Base-by-base conservation (phyloP, 2,113 vertebrate species). In the Neotoma lepida region DNA sequence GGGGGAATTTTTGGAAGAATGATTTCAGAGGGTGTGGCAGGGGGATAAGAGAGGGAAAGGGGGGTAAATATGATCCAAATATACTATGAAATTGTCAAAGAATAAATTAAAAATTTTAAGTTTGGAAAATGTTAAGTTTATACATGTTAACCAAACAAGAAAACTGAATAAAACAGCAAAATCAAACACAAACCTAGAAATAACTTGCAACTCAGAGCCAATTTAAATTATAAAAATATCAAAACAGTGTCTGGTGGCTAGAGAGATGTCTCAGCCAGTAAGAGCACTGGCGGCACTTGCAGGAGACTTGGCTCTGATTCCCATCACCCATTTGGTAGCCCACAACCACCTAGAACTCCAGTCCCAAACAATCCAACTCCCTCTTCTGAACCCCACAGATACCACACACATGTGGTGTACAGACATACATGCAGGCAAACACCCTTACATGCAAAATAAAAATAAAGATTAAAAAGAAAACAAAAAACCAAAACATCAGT, bases 151-250 rank as follows among this genome's bases (percentile, higher is more conserved):
- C 44, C 41, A 64, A 94, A 63, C 49, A 92, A 77, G 39, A 35
- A 94, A 88, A 90, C 13, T 68, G n/a, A 4, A 76, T 51, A 74
- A 88, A 54, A 20, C 54, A 92, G 89, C 9, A 80, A 87, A 90
- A 80, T n/a, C 44, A 95, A 91, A 90, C 28, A 33, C 71, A 95
- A 94, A 86, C 10, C 17, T 64, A 20, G 22, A 81, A 93, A 93
- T n/a, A 90, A 64, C 39, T 33, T 9, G 9, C 2, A 35, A 24
- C 33, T 86, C 22, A 64, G 18, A 94, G 73, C 49, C 49, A 80
- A 94, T 66, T 81, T 64, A 39, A 76, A 63, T 82, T 81, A 71
- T 77, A 51, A 91, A 88, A 30, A 39, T 51, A 86, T 24, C 35
- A 13, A 73, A 71, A 89, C 22, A 89, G 76, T 46, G 13, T 87